Conservation (phyloP, 2,888 invertebrate genomes). For the Calephelis perditalis region DNA sequence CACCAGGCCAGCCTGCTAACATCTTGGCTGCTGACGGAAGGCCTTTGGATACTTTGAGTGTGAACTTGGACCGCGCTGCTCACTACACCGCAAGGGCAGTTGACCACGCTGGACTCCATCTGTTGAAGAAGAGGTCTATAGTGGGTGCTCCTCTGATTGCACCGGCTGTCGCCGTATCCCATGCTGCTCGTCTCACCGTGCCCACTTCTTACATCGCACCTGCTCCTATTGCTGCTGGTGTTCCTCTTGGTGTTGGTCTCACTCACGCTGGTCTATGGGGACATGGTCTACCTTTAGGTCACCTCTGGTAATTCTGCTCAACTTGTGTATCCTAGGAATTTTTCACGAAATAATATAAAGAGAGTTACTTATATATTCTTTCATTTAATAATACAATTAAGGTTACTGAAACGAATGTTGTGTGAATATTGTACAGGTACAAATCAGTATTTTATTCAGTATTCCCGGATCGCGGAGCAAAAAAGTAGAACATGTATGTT, state of each 20-base stretch:
- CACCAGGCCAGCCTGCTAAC: constrained; percentile 65
- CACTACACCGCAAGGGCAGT: constrained; percentile 60
- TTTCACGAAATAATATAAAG: constrained; percentile 49
- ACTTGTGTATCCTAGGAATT: constrained; percentile 28
- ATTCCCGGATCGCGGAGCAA: too few relatives aligned
- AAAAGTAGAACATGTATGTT: too few relatives aligned
- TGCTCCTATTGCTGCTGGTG: constrained; percentile 26
- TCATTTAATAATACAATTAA: not conserved
- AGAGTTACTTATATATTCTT: constrained; percentile 52
- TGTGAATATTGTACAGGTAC: too few relatives aligned
- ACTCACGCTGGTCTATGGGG: constrained; percentile 30
- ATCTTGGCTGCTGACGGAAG: constrained; percentile 66
- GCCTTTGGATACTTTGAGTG: constrained; percentile 67
- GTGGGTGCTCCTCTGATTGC: constrained; percentile 41
- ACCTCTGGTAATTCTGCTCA: constrained; percentile 46
- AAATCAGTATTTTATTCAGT: too few relatives aligned
- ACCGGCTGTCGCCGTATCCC: constrained; percentile 37
- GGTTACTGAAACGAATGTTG: too few relatives aligned
- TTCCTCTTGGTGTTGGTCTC: constrained; percentile 30
- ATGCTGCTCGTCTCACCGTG: constrained; percentile 28
- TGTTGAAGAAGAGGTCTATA: constrained; percentile 59
- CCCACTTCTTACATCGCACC: constrained; percentile 30
- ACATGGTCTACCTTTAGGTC: constrained; percentile 35
- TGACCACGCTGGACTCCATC: constrained; percentile 45
- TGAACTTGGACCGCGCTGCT: constrained; percentile 64